Percentiles rank a stretch among this genome's conserved stretches.
These are phyloP conservation scores for Gila orcuttii DNA, from an alignment of 2,113 vertebrate genomes.

Conservation along the genomic window DNA sequence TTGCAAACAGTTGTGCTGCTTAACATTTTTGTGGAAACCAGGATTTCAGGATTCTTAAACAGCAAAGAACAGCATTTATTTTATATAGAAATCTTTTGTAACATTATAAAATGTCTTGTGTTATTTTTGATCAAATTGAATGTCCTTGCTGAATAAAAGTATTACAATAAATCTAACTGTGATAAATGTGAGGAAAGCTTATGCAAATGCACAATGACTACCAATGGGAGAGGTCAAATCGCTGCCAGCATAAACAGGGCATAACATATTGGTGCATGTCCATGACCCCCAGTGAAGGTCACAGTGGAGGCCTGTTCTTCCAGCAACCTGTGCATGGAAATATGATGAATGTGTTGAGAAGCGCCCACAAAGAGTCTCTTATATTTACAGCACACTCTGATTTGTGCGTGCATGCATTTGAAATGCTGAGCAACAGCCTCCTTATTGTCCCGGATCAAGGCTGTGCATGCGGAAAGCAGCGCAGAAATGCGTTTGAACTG, in stretches of 20 bases:
- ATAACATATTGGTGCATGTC: neutral
- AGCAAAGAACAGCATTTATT: neutral
- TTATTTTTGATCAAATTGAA: neutral
- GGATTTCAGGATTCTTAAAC: neutral
- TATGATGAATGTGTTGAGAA: conserved; percentile 52
- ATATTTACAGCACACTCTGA: conserved; percentile 44
- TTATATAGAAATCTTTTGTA: no score
- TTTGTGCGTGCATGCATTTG: conserved; percentile 23
- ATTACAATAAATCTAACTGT: no score
- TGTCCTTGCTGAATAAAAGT: neutral
- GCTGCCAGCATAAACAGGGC: neutral
- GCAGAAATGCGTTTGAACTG: conserved; percentile 53
- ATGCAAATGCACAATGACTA: neutral
- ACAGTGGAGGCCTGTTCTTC: neutral
- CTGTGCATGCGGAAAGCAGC: conserved; percentile 32
- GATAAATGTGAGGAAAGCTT: no score
- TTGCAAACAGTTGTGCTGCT: neutral
- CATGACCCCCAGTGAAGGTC: conserved; percentile 37
- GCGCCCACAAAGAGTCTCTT: conserved; percentile 43
- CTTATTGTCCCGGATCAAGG: conserved; percentile 33
- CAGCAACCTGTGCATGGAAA: conserved; percentile 19
- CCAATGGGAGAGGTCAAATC: neutral
- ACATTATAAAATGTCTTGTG: neutral
- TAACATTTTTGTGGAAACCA: neutral
- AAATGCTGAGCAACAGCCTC: conserved; percentile 49